Evolutionary conservation across 2,113 vertebrate species (phyloP).

Genomic region (Lophotis ruficrista): DNA sequence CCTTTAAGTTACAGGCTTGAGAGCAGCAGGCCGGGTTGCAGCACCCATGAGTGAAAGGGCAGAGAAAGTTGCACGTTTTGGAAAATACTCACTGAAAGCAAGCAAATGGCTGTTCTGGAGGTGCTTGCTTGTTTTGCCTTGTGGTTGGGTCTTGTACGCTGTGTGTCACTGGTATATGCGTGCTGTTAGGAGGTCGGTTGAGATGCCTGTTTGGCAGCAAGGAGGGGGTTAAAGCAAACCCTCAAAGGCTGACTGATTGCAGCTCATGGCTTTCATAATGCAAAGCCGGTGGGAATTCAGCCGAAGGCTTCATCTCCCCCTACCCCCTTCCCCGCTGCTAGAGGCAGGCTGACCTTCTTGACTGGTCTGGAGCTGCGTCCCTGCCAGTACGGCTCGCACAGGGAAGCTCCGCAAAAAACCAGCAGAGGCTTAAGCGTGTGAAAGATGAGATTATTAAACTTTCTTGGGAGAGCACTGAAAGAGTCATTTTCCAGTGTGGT

Average conservation of each 20-base stretch:
- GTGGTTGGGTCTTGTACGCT: fast-evolving
- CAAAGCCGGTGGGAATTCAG: conserved; percentile 49
- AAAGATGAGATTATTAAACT: conserved; percentile 45
- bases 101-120: not conserved
- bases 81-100: not conserved
- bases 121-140: not conserved
- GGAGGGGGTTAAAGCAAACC: conserved; percentile 36
- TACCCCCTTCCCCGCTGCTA: not conserved
- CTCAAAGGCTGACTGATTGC: conserved; percentile 5
- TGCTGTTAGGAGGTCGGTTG: not conserved
- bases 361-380: not conserved
- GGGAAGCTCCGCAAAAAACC: not conserved
- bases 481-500: not conserved
- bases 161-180: not conserved
- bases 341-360: conserved; percentile 24
- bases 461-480: conserved; percentile 9
- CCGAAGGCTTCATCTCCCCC: not conserved
- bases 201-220: not conserved
- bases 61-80: not conserved
- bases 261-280: conserved; percentile 58
- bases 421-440: not conserved
- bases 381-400: not conserved
- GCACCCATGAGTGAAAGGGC: not conserved
- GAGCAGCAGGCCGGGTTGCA: not conserved
- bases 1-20: not conserved